Conservation (phyloP, 2,888 invertebrate genomes). For the Oscheius sp. region DNA sequence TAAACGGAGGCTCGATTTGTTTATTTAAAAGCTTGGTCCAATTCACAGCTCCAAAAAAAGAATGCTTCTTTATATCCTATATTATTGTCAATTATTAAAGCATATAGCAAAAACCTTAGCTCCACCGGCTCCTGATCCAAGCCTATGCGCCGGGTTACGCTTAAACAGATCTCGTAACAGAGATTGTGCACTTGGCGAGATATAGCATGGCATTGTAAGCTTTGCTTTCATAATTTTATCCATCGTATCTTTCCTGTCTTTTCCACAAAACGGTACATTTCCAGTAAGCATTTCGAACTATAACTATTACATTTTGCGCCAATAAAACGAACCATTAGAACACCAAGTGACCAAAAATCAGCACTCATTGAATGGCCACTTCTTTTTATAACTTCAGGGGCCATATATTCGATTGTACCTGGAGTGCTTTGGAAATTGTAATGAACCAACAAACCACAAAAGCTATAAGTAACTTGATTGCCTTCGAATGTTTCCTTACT, state of each 20-base stretch:
- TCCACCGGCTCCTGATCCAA: conserved; percentile 72
- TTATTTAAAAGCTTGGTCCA: conserved; percentile 77
- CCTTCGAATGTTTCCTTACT: conserved; percentile 88
- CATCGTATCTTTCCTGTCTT: conserved; percentile 96
- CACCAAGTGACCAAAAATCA: conserved; percentile 99
- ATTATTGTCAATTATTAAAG: too few species aligned
- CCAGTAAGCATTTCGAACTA: conserved; percentile 99
- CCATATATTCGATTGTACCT: conserved; percentile 92
- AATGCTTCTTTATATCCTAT: conserved; percentile 88
- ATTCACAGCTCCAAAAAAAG: conserved; percentile 92
- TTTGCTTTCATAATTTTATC: conserved; percentile 96
- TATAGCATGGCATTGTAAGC: conserved; percentile 95
- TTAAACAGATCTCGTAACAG: conserved; percentile 93
- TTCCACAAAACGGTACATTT: conserved; percentile 91
- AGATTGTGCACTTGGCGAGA: conserved; percentile 93
- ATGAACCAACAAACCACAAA: conserved; percentile 61
- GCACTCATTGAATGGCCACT: conserved; percentile 97
- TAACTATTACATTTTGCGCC: neutral
- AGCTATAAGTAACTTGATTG: conserved; percentile 79
- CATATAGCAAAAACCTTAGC: too few species aligned
- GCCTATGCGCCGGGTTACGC: conserved; percentile 89
- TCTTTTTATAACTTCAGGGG: conserved; percentile 96
- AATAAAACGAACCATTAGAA: conserved; percentile 81
- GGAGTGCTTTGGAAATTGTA: conserved; percentile 72
- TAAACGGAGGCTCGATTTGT: conserved; percentile 87